Conservation (phyloP, 2,797 vertebrate genomes). For the Sylvilagus floridanus region DNA sequence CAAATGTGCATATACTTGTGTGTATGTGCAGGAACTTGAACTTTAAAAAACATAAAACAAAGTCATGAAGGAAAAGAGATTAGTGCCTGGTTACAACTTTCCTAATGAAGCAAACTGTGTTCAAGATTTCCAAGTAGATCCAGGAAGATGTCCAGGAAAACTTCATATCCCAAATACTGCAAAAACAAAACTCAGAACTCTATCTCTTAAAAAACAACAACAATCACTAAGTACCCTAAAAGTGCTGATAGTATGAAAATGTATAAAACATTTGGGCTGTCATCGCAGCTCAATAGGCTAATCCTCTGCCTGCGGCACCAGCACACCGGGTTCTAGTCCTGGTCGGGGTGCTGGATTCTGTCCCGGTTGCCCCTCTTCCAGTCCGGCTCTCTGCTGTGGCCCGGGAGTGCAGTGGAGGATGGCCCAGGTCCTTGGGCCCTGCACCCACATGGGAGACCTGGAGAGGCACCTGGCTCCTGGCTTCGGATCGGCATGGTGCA, state of each 20-base stretch:
- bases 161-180: neutral
- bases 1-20: neutral
- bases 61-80: neutral
- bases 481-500: too few species aligned
- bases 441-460: too few species aligned
- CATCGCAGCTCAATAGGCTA: too few species aligned
- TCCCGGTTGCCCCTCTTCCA: too few species aligned
- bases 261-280: neutral
- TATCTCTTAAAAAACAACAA: neutral
- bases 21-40: neutral
- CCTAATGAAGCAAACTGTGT: neutral
- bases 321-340: too few species aligned
- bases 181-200: neutral
- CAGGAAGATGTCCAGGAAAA: slow-evolving; percentile 10
- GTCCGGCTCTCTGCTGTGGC: too few species aligned
- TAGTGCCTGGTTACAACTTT: neutral
- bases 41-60: neutral
- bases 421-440: too few species aligned
- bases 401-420: too few species aligned
- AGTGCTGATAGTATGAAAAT: neutral
- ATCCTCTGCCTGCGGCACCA: too few species aligned
- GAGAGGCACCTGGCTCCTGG: too few species aligned
- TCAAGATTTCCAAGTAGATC: neutral
- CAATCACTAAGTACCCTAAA: neutral
- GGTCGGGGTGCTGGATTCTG: too few species aligned